Conservation (phyloP, 2,888 invertebrate genomes). For the Caradrina kadenii region DNA sequence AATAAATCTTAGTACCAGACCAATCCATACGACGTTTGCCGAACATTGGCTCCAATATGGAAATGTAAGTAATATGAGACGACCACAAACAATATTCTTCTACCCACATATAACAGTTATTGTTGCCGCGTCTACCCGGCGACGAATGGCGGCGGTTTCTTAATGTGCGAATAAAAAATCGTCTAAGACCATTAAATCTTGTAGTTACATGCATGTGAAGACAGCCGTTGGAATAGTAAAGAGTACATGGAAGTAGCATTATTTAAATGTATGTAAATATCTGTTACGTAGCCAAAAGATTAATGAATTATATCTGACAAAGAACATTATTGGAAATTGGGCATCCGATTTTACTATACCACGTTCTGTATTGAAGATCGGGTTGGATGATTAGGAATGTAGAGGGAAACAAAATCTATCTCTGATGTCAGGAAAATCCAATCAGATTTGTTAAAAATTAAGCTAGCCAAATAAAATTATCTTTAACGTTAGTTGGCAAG, state of each 20-base stretch:
- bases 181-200: constrained; percentile 62
- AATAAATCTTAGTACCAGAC: neutral
- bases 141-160: constrained; percentile 66
- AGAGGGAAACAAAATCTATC: neutral
- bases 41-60: constrained; percentile 48
- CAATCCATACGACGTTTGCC: neutral
- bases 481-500: no score
- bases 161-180: constrained; percentile 78
- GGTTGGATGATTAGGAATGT: neutral
- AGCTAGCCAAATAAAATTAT: no score
- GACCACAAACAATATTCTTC: constrained; percentile 77
- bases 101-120: constrained; percentile 78
- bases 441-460: no score
- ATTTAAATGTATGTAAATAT: constrained; percentile 56
- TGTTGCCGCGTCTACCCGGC: constrained; percentile 68
- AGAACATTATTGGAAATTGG: constrained; percentile 27
- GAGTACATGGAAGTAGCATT: constrained; percentile 57
- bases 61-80: constrained; percentile 65
- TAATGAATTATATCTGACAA: constrained; percentile 43
- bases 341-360: constrained; percentile 5
- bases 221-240: constrained; percentile 45
- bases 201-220: constrained; percentile 54
- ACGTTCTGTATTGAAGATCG: neutral
- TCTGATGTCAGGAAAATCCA: neutral
- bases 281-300: constrained; percentile 39